Percentiles rank a stretch among this genome's conserved stretches.
Evolutionary conservation across 2,888 invertebrate species (phyloP).

Genomic region (Vanessa cardui): DNA sequence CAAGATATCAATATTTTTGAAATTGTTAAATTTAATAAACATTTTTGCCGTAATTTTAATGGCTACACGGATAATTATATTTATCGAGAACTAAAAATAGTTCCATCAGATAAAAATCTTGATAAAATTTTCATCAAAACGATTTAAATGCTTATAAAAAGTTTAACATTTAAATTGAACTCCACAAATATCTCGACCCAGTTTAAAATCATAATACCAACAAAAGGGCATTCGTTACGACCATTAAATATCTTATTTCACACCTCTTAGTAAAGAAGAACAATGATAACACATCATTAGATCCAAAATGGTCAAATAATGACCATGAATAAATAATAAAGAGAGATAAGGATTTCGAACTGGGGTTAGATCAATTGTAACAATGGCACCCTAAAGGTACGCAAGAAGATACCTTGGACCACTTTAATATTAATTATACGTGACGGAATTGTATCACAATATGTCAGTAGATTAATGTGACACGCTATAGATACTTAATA

Average conservation of each 20-base stretch:
- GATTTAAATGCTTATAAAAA: not conserved
- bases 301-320: slow-evolving; percentile 81
- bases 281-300: slow-evolving; percentile 79
- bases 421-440: slow-evolving; percentile 72
- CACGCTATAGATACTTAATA: slow-evolving; percentile 29
- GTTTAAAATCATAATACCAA: slow-evolving; percentile 49
- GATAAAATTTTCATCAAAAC: not conserved
- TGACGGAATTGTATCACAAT: slow-evolving; percentile 77
- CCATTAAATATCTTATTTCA: slow-evolving; percentile 76
- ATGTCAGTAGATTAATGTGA: slow-evolving; percentile 63
- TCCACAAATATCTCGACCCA: slow-evolving; percentile 35
- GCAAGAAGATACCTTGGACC: slow-evolving; percentile 64
- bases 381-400: slow-evolving; percentile 68
- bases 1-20: slow-evolving; percentile 8
- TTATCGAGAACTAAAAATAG: not conserved
- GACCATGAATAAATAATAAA: slow-evolving; percentile 81
- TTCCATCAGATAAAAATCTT: not conserved
- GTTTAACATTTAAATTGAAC: slow-evolving; percentile 23
- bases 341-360: slow-evolving; percentile 62
- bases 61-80: not conserved
- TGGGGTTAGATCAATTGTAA: slow-evolving; percentile 61
- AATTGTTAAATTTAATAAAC: slow-evolving; percentile 8
- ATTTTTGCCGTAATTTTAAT: not conserved
- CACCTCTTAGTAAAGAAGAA: slow-evolving; percentile 67
- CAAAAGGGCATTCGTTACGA: slow-evolving; percentile 66